These are phyloP conservation scores for Resseliella maxima DNA, from an alignment of 2,888 invertebrate species.

Conservation along the genomic window DNA sequence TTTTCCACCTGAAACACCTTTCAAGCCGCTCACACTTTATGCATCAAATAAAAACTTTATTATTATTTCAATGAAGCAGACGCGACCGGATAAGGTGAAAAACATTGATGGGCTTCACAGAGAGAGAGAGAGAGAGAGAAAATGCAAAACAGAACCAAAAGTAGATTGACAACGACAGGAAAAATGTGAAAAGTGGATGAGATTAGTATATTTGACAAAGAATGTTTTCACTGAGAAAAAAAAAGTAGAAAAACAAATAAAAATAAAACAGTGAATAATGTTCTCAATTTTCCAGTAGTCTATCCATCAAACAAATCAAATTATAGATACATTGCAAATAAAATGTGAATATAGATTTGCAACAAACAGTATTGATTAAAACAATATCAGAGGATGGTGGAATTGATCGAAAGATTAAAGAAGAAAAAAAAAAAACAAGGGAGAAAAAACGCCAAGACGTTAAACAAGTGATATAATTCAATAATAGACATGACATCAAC, in stretches of 20 bases:
- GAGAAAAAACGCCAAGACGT: not conserved
- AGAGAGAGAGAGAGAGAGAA: no score
- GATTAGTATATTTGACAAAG: no score
- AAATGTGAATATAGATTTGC: not conserved
- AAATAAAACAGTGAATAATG: not conserved
- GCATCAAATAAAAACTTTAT: not conserved
- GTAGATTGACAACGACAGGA: no score
- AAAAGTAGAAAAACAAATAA: not conserved
- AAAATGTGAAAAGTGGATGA: no score
- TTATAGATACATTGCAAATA: not conserved
- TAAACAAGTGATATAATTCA: slow-evolving; percentile 44
- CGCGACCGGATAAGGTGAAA: not conserved
- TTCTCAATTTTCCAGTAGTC: not conserved
- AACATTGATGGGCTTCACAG: no score
- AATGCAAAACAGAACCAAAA: not conserved
- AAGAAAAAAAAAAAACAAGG: not conserved
- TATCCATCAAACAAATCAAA: not conserved
- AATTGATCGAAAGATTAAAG: not conserved
- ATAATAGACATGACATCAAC: slow-evolving; percentile 41
- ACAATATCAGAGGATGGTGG: not conserved
- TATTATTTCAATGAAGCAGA: not conserved
- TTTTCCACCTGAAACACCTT: not conserved
- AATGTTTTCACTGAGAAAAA: not conserved
- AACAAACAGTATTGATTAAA: not conserved
- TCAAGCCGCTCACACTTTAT: not conserved